phyloP scores from a whole-genome alignment of 2,797 vertebrate genomes.

The Brotula barbata region DNA sequence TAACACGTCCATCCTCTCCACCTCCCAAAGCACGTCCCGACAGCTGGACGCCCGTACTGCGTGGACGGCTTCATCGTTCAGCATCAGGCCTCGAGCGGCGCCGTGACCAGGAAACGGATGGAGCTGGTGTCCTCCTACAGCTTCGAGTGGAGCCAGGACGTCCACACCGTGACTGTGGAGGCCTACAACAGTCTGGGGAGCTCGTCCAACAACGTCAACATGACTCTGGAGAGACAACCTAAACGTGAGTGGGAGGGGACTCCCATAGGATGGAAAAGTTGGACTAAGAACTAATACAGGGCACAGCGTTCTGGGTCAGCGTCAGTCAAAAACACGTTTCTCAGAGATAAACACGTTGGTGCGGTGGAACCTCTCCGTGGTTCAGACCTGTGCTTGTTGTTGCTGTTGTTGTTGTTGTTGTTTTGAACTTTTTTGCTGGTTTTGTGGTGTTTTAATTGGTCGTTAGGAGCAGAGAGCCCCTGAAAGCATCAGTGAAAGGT shows the following conservation, averaged over 20 bases:
- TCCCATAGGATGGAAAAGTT: neutral
- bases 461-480: too few species aligned
- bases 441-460: conserved; percentile 5
- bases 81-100: conserved; percentile 66
- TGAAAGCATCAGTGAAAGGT: too few species aligned
- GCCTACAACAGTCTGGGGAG: conserved; percentile 87
- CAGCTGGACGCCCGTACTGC: conserved; percentile 74
- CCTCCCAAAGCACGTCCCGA: conserved; percentile 52
- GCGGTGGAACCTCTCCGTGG: neutral
- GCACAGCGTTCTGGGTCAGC: too few species aligned
- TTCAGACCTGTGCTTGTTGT: neutral
- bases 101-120: conserved; percentile 66
- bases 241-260: conserved; percentile 70
- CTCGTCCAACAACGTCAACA: conserved; percentile 84
- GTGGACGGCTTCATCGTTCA: conserved; percentile 82
- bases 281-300: too few species aligned
- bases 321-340: neutral
- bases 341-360: neutral
- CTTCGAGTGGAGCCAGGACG: conserved; percentile 82
- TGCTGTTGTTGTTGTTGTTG: too few species aligned
- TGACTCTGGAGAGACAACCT: conserved; percentile 81
- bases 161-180: conserved; percentile 81
- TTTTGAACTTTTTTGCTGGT: neutral
- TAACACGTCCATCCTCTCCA: conserved; percentile 1
- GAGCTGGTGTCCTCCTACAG: conserved; percentile 75